phyloP scores from a whole-genome alignment of 2,113 vertebrate species.

The Corydoras maculifer region DNA sequence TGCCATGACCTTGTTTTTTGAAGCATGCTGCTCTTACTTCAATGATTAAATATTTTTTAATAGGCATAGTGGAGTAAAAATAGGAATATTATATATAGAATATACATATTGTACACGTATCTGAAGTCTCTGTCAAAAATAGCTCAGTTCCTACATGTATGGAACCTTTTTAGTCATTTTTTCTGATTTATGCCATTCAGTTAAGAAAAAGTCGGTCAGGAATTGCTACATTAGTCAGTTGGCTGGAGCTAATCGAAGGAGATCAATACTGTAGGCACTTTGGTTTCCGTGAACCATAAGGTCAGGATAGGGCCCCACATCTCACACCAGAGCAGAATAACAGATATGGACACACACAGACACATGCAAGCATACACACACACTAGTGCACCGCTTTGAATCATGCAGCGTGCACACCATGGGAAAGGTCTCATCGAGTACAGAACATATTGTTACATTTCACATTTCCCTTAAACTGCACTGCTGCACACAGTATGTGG shows the following conservation, averaged over 20 bases:
- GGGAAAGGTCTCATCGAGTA: constrained; percentile 13
- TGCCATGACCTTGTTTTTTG: too few relatives aligned
- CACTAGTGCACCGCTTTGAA: constrained; percentile 12
- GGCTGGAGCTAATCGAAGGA: not conserved
- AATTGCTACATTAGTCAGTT: constrained; percentile 24
- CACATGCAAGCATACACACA: constrained; percentile 1
- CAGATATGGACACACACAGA: constrained; percentile 13
- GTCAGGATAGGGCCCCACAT: constrained; percentile 21
- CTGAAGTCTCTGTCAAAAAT: too few relatives aligned
- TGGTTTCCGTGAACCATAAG: constrained; percentile 13
- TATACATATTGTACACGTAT: too few relatives aligned
- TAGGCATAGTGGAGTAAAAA: too few relatives aligned
- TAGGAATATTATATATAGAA: too few relatives aligned
- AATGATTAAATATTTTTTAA: too few relatives aligned
- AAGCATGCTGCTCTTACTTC: too few relatives aligned
- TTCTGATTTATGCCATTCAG: not conserved
- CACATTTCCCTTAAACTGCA: constrained; percentile 18
- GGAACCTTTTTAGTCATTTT: not conserved
- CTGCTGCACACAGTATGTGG: constrained; percentile 7
- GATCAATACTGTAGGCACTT: constrained; percentile 22
- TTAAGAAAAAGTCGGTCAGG: not conserved
- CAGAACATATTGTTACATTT: constrained; percentile 23
- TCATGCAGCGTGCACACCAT: constrained; percentile 21
- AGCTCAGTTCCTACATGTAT: not conserved
- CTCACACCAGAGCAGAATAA: constrained; percentile 8